A percentile compares a stretch with the other conserved stretches of the same genome.
Conservation (phyloP, 2,888 invertebrate species). For the Pycnomerus fuliginosus region DNA sequence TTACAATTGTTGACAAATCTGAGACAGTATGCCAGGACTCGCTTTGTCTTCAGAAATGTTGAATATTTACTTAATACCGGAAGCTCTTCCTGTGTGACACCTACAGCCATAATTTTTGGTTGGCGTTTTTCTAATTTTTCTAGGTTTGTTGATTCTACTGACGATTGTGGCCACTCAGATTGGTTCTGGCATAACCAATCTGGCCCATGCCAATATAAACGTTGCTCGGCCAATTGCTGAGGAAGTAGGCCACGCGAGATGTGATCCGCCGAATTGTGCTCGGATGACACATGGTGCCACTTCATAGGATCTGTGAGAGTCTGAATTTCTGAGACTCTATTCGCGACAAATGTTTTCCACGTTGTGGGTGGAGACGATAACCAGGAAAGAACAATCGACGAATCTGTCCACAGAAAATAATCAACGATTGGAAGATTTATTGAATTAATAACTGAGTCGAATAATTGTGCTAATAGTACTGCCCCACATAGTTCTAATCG, state of each 20-base stretch:
- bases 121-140: neutral
- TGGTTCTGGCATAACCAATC: constrained; percentile 3
- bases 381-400: constrained; percentile 36
- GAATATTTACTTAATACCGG: neutral
- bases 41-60: too few relatives aligned
- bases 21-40: too few relatives aligned
- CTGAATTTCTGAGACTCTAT: constrained; percentile 32
- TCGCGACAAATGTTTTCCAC: constrained; percentile 34
- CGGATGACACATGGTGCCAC: constrained; percentile 27
- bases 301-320: constrained; percentile 6
- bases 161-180: constrained; percentile 1
- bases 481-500: constrained; percentile 37
- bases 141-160: neutral
- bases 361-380: constrained; percentile 20
- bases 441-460: constrained; percentile 9
- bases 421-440: constrained; percentile 6
- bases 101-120: neutral
- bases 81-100: neutral
- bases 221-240: constrained; percentile 3
- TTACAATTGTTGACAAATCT: neutral
- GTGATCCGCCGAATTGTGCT: constrained; percentile 30
- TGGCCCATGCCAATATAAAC: constrained; percentile 10
- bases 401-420: constrained; percentile 33
- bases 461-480: constrained; percentile 27
- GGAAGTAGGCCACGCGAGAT: constrained; percentile 9